A percentile compares a stretch with the other conserved stretches of the same genome.
phyloP scores from a whole-genome alignment of 1,140 invertebrate species.

The Hyposmocoma kahamanoa region DNA sequence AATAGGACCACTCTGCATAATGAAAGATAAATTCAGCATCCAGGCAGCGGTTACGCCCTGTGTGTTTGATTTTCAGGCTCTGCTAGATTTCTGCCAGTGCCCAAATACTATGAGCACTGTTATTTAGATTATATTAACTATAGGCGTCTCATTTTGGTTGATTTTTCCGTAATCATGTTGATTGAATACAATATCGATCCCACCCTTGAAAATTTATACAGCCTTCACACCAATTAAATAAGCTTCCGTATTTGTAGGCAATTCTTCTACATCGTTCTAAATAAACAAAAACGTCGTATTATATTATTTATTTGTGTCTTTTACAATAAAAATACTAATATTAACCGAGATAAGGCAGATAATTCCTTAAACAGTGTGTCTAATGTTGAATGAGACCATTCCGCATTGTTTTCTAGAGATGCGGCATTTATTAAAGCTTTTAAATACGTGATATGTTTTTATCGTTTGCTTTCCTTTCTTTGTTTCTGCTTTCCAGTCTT shows the following conservation, averaged over 20 bases:
- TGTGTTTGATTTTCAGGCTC: too few relatives aligned
- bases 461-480: slow-evolving; percentile 62
- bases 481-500: slow-evolving; percentile 55
- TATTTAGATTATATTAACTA: too few relatives aligned
- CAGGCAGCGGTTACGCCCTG: too few relatives aligned
- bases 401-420: slow-evolving; percentile 3
- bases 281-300: slow-evolving; percentile 16
- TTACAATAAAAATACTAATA: slow-evolving; percentile 2
- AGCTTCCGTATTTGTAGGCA: slow-evolving; percentile 19
- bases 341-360: not conserved
- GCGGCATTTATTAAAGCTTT: slow-evolving; percentile 6
- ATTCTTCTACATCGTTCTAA: slow-evolving; percentile 15
- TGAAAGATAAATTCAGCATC: too few relatives aligned
- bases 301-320: slow-evolving; percentile 7
- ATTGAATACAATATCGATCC: slow-evolving; percentile 23
- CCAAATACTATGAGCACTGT: too few relatives aligned
- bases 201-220: slow-evolving; percentile 27
- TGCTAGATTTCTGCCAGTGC: too few relatives aligned
- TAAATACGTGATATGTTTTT: slow-evolving; percentile 35
- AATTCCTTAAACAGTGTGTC: not conserved
- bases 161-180: too few relatives aligned
- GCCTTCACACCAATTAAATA: slow-evolving; percentile 29
- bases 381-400: not conserved
- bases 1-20: too few relatives aligned
- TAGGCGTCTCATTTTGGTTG: too few relatives aligned